phyloP scores from a whole-genome alignment of 2,113 vertebrate genomes.

The Phainopepla nitens region DNA sequence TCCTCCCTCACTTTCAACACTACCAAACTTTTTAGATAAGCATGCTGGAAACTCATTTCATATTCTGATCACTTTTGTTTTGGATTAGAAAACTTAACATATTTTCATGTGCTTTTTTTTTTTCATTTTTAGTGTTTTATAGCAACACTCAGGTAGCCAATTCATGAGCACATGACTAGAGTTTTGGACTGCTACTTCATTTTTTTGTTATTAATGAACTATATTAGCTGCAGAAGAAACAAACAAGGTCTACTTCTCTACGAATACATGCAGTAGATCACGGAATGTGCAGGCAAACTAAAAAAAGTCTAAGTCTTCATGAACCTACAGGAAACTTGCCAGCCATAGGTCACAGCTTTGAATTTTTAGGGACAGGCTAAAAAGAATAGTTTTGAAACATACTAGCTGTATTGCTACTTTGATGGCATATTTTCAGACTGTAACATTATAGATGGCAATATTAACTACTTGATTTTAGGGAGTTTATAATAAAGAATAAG shows the following conservation, averaged over 20 bases:
- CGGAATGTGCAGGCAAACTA: fast-evolving
- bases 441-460: not conserved
- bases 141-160: not conserved
- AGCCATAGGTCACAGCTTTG: not conserved
- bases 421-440: not conserved
- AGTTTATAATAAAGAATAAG: not conserved
- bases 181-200: not conserved
- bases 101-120: not conserved
- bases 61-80: not conserved
- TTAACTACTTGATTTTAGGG: not conserved
- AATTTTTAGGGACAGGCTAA: not conserved
- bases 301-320: not conserved
- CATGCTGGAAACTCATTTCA: not conserved
- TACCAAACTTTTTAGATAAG: not conserved
- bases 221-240: not conserved
- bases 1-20: not conserved
- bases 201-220: not conserved
- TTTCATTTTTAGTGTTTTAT: not conserved
- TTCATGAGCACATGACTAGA: fast-evolving
- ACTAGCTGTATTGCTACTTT: not conserved
- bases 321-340: not conserved
- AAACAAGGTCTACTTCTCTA: not conserved
- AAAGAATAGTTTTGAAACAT: not conserved
- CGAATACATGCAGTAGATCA: not conserved
- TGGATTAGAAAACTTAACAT: not conserved